Evolutionary conservation across 2,888 invertebrate species (phyloP), one percentile per base, ranked within the genome.

Genomic region (Germaria angustata): DNA sequence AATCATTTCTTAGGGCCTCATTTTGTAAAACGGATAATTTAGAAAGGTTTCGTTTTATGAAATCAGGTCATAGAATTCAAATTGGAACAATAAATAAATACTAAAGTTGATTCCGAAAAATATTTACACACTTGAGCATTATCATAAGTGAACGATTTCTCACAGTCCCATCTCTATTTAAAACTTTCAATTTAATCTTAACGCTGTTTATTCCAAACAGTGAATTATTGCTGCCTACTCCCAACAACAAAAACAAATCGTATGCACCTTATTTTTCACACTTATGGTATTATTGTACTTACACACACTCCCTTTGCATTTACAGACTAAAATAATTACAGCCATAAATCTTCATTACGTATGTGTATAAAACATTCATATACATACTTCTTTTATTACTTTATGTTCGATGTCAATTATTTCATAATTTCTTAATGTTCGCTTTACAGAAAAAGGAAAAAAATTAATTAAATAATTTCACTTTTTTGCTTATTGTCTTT

Each of bases 341-440:
- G 34, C n/a, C 11, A 41, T 28, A 17, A 39, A 53, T 53, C 17
- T 20, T 2, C 53, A 51, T 28, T 28, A 39, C 49, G 24, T 61
- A 34, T 57, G 15, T 51, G 51, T 32, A 8, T 17, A 36, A 34
- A 34, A 13, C n/a, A n/a, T n/a, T n/a, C n/a, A n/a, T n/a, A n/a
- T 11, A 20, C 0, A 15, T 34, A 41, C 34, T 6, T 39, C 39
- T 51, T 17, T 53, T 5, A n/a, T 28, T 15, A 57, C 34, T 71
- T 22, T 36, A 53, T 65, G 46, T 49, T 57, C 36, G 8, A 36
- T 66, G 66, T 53, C 61, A 69, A 69, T 53, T 69, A 66, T 75
- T 75, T 17, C 75, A 75, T 66, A 66, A 75, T 57, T 53, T 57
- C 20, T n/a, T 28, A 32, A 51, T 41, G 32, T 59, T 44, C 51